Percentiles rank a stretch among this genome's conserved stretches.
Evolutionary conservation across 2,113 vertebrate genomes (phyloP).

Genomic region (cat (Felis catus)): F.catus_Fca126_mat1.0 CM031417.1:78886001-78886500

Average conservation of each 20-base stretch:
- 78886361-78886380: not conserved
- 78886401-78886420: constrained; percentile 19
- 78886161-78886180: constrained; percentile 69
- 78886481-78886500: not conserved
- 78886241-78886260: constrained; percentile 12
- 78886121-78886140: not conserved
- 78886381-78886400: not conserved
- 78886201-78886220: constrained; percentile 60
- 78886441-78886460: constrained; percentile 45
- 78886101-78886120: not conserved
- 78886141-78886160: constrained; percentile 19
- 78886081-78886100: not conserved
- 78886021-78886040: not conserved
- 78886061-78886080: not conserved
- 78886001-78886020: not conserved
- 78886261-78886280: constrained; percentile 64
- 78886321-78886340: constrained; percentile 13
- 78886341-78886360: not conserved
- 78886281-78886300: constrained; percentile 55
- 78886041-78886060: not conserved
- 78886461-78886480: constrained; percentile 50
- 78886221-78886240: constrained; percentile 65
- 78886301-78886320: constrained; percentile 70
- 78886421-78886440: constrained; percentile 33
- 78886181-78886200: constrained; percentile 51